These are phyloP conservation scores for Tauraco hartlaubi DNA, from an alignment of 2,797 vertebrate genomes.

Conservation along the genomic window DNA sequence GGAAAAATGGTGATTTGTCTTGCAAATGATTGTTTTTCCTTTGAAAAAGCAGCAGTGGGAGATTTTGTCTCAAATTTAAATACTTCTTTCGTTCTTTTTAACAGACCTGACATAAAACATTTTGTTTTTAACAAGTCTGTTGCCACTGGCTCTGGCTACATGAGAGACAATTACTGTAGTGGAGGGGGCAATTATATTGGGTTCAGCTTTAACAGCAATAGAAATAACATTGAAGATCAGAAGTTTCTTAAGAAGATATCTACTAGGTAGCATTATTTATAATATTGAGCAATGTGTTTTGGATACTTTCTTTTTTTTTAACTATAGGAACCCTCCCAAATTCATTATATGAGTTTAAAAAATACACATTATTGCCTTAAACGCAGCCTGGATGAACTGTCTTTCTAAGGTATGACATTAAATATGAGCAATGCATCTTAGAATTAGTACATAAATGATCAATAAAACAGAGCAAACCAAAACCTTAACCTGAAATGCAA, in stretches of 20 bases:
- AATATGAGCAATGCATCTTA: background rate
- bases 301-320: background rate
- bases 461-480: conserved; percentile 9
- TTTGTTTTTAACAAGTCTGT: background rate
- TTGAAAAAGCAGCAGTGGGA: conserved; percentile 11
- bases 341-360: background rate
- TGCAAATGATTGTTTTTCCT: conserved; percentile 2
- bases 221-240: background rate
- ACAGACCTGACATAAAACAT: background rate
- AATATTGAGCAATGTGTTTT: background rate
- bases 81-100: background rate
- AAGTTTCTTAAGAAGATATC: background rate
- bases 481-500: conserved; percentile 49
- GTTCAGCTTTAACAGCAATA: background rate
- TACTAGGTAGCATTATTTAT: background rate
- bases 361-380: background rate
- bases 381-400: background rate
- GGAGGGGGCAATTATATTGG: background rate
- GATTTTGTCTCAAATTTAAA: conserved; percentile 15
- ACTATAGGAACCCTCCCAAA: background rate
- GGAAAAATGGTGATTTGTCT: conserved; percentile 17
- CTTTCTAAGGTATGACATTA: background rate
- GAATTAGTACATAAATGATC: conserved; percentile 41
- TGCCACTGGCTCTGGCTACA: background rate
- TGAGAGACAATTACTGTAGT: background rate